A percentile compares a stretch with the other conserved stretches of the same genome.
These are phyloP conservation scores for Nothoprocta perdicaria DNA, from an alignment of 2,113 vertebrate species.

Conservation along the genomic window DNA sequence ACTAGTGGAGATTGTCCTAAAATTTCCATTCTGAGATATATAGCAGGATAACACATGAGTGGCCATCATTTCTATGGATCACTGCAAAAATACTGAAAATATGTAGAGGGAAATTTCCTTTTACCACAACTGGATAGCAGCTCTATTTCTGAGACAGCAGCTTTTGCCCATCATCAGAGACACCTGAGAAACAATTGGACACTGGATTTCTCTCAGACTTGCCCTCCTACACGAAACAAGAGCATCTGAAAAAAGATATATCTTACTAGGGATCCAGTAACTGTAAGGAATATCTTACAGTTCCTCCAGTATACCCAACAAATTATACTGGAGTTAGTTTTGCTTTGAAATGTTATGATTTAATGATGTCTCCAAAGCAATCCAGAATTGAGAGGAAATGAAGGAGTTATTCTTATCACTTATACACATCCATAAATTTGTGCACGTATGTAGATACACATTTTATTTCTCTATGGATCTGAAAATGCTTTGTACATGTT, in stretches of 20 bases:
- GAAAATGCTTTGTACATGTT: background rate
- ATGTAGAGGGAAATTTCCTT: background rate
- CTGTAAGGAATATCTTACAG: background rate
- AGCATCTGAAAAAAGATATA: background rate
- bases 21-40: background rate
- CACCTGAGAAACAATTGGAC: background rate
- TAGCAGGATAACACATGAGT: background rate
- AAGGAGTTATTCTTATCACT: background rate
- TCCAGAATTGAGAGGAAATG: background rate
- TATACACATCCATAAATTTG: background rate
- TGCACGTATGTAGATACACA: too few species aligned
- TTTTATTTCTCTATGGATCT: background rate
- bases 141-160: background rate
- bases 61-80: background rate
- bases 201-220: background rate
- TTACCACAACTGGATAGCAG: fast-evolving
- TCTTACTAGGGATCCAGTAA: background rate
- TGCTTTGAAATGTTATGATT: background rate
- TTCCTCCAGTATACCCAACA: background rate
- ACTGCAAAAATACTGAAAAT: fast-evolving
- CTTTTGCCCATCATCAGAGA: background rate
- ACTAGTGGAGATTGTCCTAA: background rate
- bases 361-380: background rate
- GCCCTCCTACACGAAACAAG: fast-evolving
- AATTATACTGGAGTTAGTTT: background rate